Evolutionary conservation across 2,113 vertebrate genomes (phyloP), one percentile per base, ranked within the genome.

Genomic region (Atractosteus spatula): DNA sequence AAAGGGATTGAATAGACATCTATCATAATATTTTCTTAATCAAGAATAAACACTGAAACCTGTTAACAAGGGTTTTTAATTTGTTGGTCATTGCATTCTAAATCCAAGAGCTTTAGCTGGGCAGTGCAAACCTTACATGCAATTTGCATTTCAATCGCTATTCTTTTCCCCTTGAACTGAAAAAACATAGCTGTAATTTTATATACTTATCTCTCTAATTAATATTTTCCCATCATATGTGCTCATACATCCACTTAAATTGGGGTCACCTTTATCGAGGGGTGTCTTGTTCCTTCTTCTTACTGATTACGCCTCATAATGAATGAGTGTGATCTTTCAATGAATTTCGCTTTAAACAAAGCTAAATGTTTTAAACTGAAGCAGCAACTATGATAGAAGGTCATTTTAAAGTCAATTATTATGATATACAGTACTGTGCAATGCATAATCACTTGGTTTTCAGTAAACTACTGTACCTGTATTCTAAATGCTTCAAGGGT

Each of bases 181-280:
- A 61, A 41, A 63, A 62, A 61, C 51, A 70, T 7, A 44, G 51
- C 17, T 41, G 64, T 16, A 44, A 41, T 73, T 55, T 59, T 66
- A 66, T 65, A 47, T 47, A 71, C 64, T 55, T 57, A 61, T 76
- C 29, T 70, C 55, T 63, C 68, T 76, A 76, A 73, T 79, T 55
- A 79, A 76, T 73, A 62, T 62, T 68, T 73, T 62, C 8, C 59
- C 57, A 71, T 71, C 51, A 76, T 69, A 75, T 75, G 17, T 57
- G 69, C 68, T 45, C 69, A 75, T 75, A 45, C 70, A 69, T 69
- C 56, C 62, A 55, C 71, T 76, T 73, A 70, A 68, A 73, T 79
- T 76, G 74, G 64, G 74, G 71, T 76, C 74, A 73, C 63, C 63
- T 73, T 73, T 79, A 71, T 73, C 68, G 62, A 43, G 67, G 68